A percentile compares a stretch with the other conserved stretches of the same genome.
phyloP scores from a whole-genome alignment of 2,113 vertebrate species.

The Hippoglossus stenolepis region DNA sequence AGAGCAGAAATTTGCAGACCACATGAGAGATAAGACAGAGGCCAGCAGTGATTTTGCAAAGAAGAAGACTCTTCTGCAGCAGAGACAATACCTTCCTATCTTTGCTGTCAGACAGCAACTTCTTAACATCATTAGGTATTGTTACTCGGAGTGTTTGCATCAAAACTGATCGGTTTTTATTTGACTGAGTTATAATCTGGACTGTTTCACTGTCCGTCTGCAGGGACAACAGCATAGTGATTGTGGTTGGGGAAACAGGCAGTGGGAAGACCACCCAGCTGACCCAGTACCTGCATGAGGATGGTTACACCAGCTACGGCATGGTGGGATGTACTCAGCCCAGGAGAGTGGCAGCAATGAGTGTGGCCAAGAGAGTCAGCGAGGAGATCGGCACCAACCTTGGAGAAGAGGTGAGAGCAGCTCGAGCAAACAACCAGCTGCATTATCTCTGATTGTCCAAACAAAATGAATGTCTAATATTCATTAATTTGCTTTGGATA shows the following conservation, averaged over 20 bases:
- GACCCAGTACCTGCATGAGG: slow-evolving; percentile 97
- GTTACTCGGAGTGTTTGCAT: not conserved
- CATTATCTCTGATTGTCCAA: not conserved
- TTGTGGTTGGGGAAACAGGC: slow-evolving; percentile 97
- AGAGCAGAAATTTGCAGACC: slow-evolving; percentile 98
- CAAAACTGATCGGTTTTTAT: not conserved
- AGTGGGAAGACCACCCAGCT: slow-evolving; percentile 99
- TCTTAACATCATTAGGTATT: slow-evolving; percentile 95
- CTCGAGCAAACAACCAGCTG: not conserved
- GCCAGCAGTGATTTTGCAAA: slow-evolving; percentile 98
- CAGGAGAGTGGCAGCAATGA: slow-evolving; percentile 97
- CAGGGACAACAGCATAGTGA: slow-evolving; percentile 98
- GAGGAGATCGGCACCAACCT: slow-evolving; percentile 94
- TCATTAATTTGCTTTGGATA: not conserved
- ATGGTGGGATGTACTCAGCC: slow-evolving; percentile 99
- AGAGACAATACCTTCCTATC: slow-evolving; percentile 96
- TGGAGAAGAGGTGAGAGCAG: slow-evolving; percentile 92
- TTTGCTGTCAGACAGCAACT: slow-evolving; percentile 97
- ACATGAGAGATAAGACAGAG: slow-evolving; percentile 95
- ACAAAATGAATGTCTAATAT: not conserved
- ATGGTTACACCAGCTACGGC: slow-evolving; percentile 96
- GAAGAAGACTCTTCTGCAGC: slow-evolving; percentile 94
- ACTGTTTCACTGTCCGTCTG: slow-evolving; percentile 4
- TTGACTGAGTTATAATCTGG: not conserved
- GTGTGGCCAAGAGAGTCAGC: slow-evolving; percentile 97